Evolutionary conservation across 2,113 vertebrate genomes (phyloP), one percentile per base, ranked within the genome.

Genomic region (Origma solitaria): DNA sequence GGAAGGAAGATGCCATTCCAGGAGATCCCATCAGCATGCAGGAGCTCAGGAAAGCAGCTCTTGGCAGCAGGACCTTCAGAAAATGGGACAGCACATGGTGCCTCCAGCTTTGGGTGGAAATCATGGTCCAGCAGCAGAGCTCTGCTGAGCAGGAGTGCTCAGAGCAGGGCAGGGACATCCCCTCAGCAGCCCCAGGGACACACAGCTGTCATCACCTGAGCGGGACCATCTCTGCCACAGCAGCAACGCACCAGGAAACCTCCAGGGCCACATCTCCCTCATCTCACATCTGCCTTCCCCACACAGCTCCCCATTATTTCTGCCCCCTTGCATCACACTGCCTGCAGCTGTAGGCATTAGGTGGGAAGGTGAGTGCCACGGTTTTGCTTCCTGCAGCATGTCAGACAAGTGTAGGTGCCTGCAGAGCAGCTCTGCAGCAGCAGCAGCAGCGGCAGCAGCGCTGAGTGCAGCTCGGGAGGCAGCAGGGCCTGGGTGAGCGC

Each of bases 31-130:
- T 15, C 23, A 27, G 12, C 14, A 22, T 6, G 11, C 30, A 27
- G 53, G 81, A 80, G 37, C 33, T 66, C 50, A 65, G 60, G 25
- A 83, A 73, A 51, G 20, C 65, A 76, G 13, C 49, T 51, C 31
- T 62, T 10, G 37, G 79, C 28, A 86, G 58, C 6, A 1, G 33
- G 35, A 50, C 38, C 57, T 81, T 30, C 64, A 54, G 56, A 27
- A 44, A 50, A 66, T 0, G 2, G 35, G 42, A 15, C 4, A 47
- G 30, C 8, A 37, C 1, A 5, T 0, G 3, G 51, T 33, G 51
- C 31, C 51, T 65, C 14, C 27, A 38, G 33, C 21, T 89, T 37
- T 81, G 38, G 30, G n/a, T 60, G 37, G 27, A 24, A 86, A 16
- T 14, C 2, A 2, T n/a, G n/a, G 21, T 44, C 45, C 50, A 70